Evolutionary conservation across 2,888 invertebrate species (phyloP), one percentile per base, ranked within the genome.

Genomic region (Plebejus argus): DNA sequence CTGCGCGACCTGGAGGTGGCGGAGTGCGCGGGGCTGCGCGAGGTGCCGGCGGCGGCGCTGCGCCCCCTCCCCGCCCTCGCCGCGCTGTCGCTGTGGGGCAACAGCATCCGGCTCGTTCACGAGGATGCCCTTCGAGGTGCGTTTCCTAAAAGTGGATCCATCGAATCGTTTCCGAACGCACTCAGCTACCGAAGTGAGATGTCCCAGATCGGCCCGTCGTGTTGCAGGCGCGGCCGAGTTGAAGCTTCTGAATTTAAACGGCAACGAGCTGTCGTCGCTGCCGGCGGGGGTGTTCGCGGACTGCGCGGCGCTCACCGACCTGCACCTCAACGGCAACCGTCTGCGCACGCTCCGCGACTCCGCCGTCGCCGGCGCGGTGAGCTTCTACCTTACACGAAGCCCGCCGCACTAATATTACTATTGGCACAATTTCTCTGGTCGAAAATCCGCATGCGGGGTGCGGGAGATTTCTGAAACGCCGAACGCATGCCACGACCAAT

Each of bases 41-140:
- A 20, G 61, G 10, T 61, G 61, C 61, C 61, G 61, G 61, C 61
- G 61, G 23, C 61, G 61, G 61, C 61, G 61, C 12, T 61, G 61
- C 20, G 20, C 61, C 61, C 20, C 3, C 10, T 61, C 3, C 61
- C 61, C 12, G 61, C 61, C 61, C 61, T 61, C 61, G 20, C 61
- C 23, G 12, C 10, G 10, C 61, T 61, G 23, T 20, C 10, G 61
- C 61, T 61, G 61, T 61, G 61, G 61, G 61, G 20, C 23, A 20
- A 61, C 61, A 23, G 23, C 61, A 61, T 61, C 20, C 10, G 3
- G 23, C 3, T 23, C 61, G 23, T 61, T 61, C 61, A 61, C 61
- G 3, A 61, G 12, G 61, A 61, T 23, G 61, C 61, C 3, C 10
- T 61, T 3, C 23, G 3, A 61, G 23, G 61, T 61, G 61, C 10